These are phyloP conservation scores for Acrossocheilus fasciatus DNA, from an alignment of 2,797 vertebrate species.

Conservation along the genomic window DNA sequence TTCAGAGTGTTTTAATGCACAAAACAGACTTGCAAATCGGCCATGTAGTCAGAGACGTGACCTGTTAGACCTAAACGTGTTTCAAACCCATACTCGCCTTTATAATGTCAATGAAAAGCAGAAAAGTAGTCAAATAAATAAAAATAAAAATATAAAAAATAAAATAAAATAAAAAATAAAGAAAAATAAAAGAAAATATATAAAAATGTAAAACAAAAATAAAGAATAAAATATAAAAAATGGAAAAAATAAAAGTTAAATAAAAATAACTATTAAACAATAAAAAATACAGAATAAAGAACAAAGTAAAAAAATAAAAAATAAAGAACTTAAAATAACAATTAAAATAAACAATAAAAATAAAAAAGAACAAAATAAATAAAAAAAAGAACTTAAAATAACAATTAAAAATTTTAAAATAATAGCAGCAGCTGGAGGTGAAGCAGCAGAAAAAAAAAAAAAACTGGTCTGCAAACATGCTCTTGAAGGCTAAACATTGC, in stretches of 20 bases:
- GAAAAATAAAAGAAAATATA: not conserved
- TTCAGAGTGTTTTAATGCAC: slow-evolving; percentile 23
- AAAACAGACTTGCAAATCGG: not conserved
- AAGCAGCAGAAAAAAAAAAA: not conserved
- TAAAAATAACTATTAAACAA: too few species aligned
- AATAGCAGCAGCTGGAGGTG: not conserved
- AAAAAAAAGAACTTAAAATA: not conserved
- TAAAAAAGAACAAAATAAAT: too few species aligned
- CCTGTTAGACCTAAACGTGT: not conserved
- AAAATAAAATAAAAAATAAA: not conserved
- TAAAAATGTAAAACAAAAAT: not conserved
- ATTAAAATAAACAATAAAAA: not conserved
- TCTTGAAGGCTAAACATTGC: too few species aligned
- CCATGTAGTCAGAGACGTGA: not conserved
- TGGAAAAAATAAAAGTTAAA: not conserved
- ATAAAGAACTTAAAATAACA: not conserved
- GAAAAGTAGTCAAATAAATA: not conserved
- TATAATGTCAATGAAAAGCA: not conserved
- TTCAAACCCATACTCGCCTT: not conserved
- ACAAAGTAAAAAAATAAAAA: too few species aligned
- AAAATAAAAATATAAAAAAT: too few species aligned
- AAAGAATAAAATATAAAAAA: not conserved
- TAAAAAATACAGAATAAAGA: too few species aligned
- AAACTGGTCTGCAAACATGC: not conserved
- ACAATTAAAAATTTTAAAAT: not conserved